phyloP scores from a whole-genome alignment of 1,140 invertebrate species.

The Hylaeus volcanicus region DNA sequence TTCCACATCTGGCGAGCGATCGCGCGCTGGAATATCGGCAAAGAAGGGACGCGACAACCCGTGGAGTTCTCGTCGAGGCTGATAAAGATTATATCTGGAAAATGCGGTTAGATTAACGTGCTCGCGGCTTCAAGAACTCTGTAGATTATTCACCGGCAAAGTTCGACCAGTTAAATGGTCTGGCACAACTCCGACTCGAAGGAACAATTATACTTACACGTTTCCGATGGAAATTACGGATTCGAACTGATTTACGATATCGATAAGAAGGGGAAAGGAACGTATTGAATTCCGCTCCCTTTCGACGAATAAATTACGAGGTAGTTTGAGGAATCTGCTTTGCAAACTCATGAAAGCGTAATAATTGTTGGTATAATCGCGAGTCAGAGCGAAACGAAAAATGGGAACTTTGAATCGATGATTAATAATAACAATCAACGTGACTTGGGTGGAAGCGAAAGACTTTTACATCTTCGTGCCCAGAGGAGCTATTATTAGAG shows the following conservation, averaged over 20 bases:
- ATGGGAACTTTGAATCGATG: too few relatives aligned
- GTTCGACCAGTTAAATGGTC: conserved; percentile 30
- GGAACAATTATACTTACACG: conserved; percentile 48
- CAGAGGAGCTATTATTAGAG: too few relatives aligned
- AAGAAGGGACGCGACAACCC: neutral
- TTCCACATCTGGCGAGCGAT: neutral
- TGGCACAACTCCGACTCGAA: conserved; percentile 8
- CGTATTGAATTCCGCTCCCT: conserved; percentile 38
- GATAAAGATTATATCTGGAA: conserved; percentile 33
- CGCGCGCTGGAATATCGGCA: neutral
- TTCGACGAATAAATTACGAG: conserved; percentile 24
- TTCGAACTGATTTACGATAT: conserved; percentile 34
- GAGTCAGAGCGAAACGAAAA: too few relatives aligned
- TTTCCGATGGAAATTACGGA: conserved; percentile 13
- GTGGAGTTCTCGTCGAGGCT: neutral
- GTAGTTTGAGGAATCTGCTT: neutral
- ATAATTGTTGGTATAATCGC: neutral
- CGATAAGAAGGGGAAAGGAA: conserved; percentile 17
- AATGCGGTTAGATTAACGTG: conserved; percentile 26
- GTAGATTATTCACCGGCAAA: conserved; percentile 31
- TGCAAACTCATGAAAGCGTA: too few relatives aligned
- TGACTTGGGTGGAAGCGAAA: too few relatives aligned
- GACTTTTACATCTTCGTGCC: too few relatives aligned
- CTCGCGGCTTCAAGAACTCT: conserved; percentile 24
- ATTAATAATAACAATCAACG: too few relatives aligned